Conservation (phyloP, 2,113 vertebrate species). For the Balaenoptera acutorostrata region DNA sequence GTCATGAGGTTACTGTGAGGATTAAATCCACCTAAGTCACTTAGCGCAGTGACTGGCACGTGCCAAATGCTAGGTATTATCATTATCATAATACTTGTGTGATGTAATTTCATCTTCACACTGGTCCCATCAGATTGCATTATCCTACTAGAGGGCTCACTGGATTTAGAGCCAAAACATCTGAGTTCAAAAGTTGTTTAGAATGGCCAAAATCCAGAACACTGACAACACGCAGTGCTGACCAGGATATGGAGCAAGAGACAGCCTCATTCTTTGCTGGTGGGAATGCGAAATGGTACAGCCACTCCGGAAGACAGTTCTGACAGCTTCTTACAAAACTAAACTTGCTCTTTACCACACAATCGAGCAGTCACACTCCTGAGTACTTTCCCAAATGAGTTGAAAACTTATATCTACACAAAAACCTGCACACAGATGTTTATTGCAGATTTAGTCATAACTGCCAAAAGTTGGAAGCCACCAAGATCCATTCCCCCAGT, state of each 20-base stretch:
- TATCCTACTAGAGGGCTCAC: neutral
- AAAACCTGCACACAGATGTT: neutral
- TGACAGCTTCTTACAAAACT: neutral
- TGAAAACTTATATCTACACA: neutral
- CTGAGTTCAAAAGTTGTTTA: neutral
- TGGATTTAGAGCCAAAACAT: neutral
- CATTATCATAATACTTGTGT: neutral
- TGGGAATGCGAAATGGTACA: neutral
- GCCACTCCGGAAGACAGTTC: neutral
- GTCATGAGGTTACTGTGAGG: neutral
- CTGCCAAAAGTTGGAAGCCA: neutral
- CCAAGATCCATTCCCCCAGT: neutral
- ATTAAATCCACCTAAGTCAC: neutral
- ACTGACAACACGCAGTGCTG: accelerated
- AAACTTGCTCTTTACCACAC: neutral
- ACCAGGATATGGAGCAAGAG: accelerated
- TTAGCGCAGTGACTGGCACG: neutral
- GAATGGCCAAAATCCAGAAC: neutral
- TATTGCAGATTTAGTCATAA: neutral
- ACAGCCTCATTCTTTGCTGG: neutral
- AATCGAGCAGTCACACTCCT: neutral
- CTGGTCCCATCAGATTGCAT: neutral
- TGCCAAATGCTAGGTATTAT: neutral
- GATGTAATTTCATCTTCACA: neutral
- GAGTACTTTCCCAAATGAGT: neutral